These are phyloP conservation scores for Drosophila nigrodunni DNA, from an alignment of 1,140 invertebrate genomes.

Conservation along the genomic window DNA sequence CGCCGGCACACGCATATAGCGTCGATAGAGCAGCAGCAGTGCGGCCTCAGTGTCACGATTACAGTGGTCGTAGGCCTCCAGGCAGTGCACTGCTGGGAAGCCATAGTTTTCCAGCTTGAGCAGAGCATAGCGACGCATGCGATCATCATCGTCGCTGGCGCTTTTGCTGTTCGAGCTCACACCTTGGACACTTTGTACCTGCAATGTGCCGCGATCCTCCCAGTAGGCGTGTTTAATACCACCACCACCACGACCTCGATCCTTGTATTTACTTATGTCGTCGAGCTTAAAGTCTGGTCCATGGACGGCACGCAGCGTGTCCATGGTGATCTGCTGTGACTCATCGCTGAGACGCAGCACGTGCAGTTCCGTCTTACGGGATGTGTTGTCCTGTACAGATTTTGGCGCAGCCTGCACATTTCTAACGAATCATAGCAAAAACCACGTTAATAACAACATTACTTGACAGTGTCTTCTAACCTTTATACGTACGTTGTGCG, in stretches of 20 bases:
- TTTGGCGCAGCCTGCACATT: constrained; percentile 61
- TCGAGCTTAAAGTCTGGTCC: constrained; percentile 87
- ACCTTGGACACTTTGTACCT: constrained; percentile 89
- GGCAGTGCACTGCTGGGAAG: constrained; percentile 90
- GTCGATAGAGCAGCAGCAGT: constrained; percentile 88
- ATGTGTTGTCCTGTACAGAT: constrained; percentile 74
- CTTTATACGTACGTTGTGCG: constrained; percentile 85
- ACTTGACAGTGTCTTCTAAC: not conserved
- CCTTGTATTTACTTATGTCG: constrained; percentile 86
- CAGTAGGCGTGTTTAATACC: constrained; percentile 89
- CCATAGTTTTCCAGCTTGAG: constrained; percentile 90
- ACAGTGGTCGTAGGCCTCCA: constrained; percentile 89
- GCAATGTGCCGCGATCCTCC: constrained; percentile 89
- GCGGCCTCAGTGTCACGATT: constrained; percentile 88
- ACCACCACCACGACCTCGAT: constrained; percentile 87
- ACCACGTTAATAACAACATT: not conserved
- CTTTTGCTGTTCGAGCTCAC: constrained; percentile 86
- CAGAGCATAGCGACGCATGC: constrained; percentile 88
- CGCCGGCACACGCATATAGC: constrained; percentile 86
- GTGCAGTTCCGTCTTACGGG: constrained; percentile 89
- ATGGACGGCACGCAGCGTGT: constrained; percentile 89
- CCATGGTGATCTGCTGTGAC: constrained; percentile 89
- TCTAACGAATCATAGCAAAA: constrained; percentile 26
- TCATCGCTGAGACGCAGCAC: constrained; percentile 88
- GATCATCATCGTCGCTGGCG: constrained; percentile 76